Percentiles rank a stretch among this genome's conserved stretches.
phyloP scores from a whole-genome alignment of 2,113 vertebrate species.

The Pseudorhombus dupliciocellatus region DNA sequence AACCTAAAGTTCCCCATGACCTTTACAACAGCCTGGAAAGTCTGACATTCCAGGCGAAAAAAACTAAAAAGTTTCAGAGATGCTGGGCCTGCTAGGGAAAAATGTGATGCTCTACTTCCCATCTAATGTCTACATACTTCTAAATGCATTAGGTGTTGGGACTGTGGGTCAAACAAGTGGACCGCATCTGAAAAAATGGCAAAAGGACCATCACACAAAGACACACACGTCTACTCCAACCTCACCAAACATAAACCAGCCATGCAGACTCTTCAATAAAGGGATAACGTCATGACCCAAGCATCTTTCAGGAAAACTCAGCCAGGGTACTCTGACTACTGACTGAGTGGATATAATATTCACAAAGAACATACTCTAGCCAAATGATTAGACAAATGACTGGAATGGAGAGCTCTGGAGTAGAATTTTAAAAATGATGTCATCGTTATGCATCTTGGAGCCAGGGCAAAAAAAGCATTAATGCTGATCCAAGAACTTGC shows the following conservation, averaged over 20 bases:
- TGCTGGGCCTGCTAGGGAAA: neutral
- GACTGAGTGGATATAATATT: constrained; percentile 36
- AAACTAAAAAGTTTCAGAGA: neutral
- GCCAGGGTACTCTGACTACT: constrained; percentile 11
- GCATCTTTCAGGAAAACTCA: constrained; percentile 19
- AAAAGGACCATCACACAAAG: neutral
- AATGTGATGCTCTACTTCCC: neutral
- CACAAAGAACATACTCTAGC: constrained; percentile 7
- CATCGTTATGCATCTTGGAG: constrained; percentile 41
- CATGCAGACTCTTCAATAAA: constrained; percentile 27
- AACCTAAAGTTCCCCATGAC: constrained; percentile 14
- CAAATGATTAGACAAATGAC: constrained; percentile 19
- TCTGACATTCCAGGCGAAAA: neutral
- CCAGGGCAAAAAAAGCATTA: constrained; percentile 39
- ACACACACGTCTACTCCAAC: neutral
- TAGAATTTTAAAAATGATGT: constrained; percentile 45
- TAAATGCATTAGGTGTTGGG: neutral
- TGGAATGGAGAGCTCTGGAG: constrained; percentile 7
- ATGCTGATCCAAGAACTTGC: constrained; percentile 19
- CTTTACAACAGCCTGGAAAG: constrained; percentile 15
- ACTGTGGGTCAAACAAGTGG: neutral
- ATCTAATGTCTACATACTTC: neutral
- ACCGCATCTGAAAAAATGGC: neutral
- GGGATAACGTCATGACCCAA: constrained; percentile 42
- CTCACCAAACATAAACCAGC: constrained; percentile 14